These are phyloP conservation scores for Isoperla grammatica DNA, from an alignment of 2,888 invertebrate species.

Conservation along the genomic window DNA sequence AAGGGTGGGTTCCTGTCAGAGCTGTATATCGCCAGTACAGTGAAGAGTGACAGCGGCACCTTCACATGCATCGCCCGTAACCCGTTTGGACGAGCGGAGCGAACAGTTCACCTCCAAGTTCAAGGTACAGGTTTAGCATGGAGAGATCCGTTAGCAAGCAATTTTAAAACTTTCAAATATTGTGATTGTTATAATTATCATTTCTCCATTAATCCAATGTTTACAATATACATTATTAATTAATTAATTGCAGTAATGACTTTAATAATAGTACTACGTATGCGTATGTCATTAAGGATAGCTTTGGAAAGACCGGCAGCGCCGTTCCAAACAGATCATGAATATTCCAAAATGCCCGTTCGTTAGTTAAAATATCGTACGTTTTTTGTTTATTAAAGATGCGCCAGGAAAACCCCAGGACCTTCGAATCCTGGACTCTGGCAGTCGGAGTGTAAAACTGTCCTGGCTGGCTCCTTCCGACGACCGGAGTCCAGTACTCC, in stretches of 20 bases:
- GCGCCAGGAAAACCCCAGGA: slow-evolving; percentile 42
- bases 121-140: no score
- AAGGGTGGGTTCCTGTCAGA: slow-evolving; percentile 40
- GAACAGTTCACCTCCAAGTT: slow-evolving; percentile 44
- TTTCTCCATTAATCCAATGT: no score
- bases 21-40: slow-evolving; percentile 40
- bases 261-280: not conserved
- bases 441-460: slow-evolving; percentile 40
- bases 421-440: slow-evolving; percentile 39
- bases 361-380: not conserved
- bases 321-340: not conserved
- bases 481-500: slow-evolving; percentile 38
- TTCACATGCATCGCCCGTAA: slow-evolving; percentile 45
- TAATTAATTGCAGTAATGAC: no score
- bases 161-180: no score
- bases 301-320: not conserved
- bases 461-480: slow-evolving; percentile 42
- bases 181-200: no score
- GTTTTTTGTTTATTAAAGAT: slow-evolving; percentile 37
- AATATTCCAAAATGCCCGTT: not conserved
- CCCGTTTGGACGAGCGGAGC: slow-evolving; percentile 44
- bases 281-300: not conserved
- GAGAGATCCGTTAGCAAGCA: no score
- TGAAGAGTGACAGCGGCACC: slow-evolving; percentile 42
- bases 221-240: no score